A percentile compares a stretch with the other conserved stretches of the same genome.
These are phyloP conservation scores for Norana najaformis DNA, from an alignment of 2,888 invertebrate genomes.

Conservation along the genomic window DNA sequence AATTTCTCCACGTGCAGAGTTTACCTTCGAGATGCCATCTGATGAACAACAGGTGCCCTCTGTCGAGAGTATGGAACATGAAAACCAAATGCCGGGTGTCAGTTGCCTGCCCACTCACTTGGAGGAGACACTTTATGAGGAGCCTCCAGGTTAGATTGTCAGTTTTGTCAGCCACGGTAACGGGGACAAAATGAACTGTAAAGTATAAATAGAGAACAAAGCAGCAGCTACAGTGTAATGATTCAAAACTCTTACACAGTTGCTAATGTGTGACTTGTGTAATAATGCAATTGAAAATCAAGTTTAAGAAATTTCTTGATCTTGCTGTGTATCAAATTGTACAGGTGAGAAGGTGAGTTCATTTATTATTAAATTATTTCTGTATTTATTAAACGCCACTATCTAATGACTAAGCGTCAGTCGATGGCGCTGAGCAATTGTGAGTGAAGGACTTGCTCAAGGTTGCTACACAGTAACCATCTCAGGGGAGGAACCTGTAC, in stretches of 20 bases:
- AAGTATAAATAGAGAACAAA: not conserved
- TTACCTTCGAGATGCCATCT: not conserved
- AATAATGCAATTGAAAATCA: not conserved
- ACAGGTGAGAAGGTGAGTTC: not conserved
- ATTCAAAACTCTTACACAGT: not conserved
- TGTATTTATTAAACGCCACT: no score
- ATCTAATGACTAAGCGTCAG: no score
- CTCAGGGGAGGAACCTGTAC: no score
- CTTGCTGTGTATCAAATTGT: not conserved
- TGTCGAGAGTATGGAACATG: not conserved
- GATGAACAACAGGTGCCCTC: conserved; percentile 21
- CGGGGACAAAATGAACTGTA: not conserved
- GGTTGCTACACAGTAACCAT: no score
- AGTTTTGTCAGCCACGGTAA: not conserved
- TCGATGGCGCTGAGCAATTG: no score
- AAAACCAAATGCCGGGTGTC: not conserved
- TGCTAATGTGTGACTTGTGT: not conserved
- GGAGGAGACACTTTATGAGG: conserved; percentile 21
- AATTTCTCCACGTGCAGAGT: not conserved
- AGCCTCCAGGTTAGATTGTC: not conserved
- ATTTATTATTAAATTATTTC: no score
- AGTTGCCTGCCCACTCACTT: conserved; percentile 9
- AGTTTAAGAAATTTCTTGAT: not conserved
- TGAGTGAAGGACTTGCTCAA: no score
- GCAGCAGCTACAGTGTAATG: not conserved